phyloP scores from a whole-genome alignment of 2,888 invertebrate genomes.

The Phymatocera aterrima region DNA sequence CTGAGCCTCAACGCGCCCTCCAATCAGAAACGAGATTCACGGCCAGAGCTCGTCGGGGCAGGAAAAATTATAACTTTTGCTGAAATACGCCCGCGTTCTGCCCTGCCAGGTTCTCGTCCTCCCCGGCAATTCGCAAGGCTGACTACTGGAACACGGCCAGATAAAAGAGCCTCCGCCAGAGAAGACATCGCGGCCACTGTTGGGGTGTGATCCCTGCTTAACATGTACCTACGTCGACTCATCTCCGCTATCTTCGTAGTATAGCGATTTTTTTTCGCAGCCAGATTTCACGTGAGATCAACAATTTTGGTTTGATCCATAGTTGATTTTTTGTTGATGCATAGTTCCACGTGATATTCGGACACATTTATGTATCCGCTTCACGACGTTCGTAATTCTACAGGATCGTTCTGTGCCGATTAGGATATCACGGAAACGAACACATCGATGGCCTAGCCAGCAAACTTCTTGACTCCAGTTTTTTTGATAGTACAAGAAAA shows the following conservation, averaged over 20 bases:
- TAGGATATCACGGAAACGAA: no score
- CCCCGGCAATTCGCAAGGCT: conserved; percentile 38
- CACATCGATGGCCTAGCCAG: no score
- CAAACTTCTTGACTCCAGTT: no score
- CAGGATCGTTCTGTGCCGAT: no score
- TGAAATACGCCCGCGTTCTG: conserved; percentile 55
- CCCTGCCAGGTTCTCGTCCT: conserved; percentile 46
- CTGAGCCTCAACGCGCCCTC: conserved; percentile 38
- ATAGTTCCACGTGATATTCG: no score
- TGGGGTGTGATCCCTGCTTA: conserved; percentile 20
- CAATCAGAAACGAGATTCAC: conserved; percentile 33
- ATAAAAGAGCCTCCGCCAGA: neutral
- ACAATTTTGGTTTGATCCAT: no score
- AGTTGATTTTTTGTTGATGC: no score
- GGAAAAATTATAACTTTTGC: conserved; percentile 57
- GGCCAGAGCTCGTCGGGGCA: conserved; percentile 33
- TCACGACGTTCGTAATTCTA: no score
- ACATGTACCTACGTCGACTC: neutral
- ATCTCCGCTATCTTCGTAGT: neutral
- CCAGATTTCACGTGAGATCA: neutral
- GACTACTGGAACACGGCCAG: conserved; percentile 37
- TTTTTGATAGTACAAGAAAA: no score
- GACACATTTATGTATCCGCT: no score
- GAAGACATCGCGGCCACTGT: conserved; percentile 1
- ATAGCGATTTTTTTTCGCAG: neutral